Base-by-base conservation (phyloP, 2,888 invertebrate genomes). In the Subacronicta megacephala region DNA sequence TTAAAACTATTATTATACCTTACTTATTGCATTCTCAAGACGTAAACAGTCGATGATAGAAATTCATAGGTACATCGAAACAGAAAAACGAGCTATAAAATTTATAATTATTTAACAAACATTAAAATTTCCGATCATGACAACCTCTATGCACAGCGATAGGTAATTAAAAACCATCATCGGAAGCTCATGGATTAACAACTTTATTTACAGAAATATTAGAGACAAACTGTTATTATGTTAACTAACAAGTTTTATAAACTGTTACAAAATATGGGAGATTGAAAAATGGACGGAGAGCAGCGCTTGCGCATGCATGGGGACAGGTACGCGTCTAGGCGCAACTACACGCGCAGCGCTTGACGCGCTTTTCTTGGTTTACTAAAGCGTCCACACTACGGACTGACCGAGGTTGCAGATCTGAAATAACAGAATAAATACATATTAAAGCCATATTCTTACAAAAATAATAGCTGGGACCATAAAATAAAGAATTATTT, bases 281-380 rank as follows among this genome's bases (percentile, higher is more conserved):
- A 80, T 72, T 70, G 61, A 47, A 57, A 58, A 77, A 72, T 82
- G 87, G 86, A 87, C 85, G 87, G 88, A 86, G 54, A 70, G 60
- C 56, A 62, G 69, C 59, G 67, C 0, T 23, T 57, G 67, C 57
- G 52, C 62, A 52, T 61, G 69, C 60, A 45, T 64, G 44, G 37
- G 55, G 55, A 47, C 45, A 20, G 49, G 15, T 7, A 20, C 23
- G 46, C 44, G 20, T 58, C 75, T 88, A 96, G 68, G 95, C 95
- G 94, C 97, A 97, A 90, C 96, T 95, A 93, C 97, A 97, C 70
- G 96, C 95, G 92, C 96, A 97, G 82, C 96, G 96, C 89, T 96
- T 96, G 35, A 96, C 95, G 80, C 96, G 95, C 87, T 96, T 96
- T 77, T 95, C 95, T 51, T 93, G 93, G 72, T 94, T 93, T 76